phyloP scores from a whole-genome alignment of 2,888 invertebrate genomes.

The Xiphydria camelus region DNA sequence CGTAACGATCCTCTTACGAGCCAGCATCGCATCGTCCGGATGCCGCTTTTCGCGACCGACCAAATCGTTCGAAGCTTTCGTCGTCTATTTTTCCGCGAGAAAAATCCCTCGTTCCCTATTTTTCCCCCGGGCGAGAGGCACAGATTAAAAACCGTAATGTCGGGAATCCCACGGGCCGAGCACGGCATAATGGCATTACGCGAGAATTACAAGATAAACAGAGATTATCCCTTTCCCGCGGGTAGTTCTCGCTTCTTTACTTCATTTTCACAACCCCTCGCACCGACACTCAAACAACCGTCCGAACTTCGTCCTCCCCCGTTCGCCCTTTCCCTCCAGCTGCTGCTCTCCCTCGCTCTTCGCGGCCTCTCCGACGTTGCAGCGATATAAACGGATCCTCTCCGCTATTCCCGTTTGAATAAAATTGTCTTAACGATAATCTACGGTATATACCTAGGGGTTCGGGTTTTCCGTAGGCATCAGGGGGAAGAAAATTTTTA shows the following conservation, averaged over 20 bases:
- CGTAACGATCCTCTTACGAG: too few species aligned
- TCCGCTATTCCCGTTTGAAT: constrained; percentile 36
- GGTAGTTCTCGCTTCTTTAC: constrained; percentile 18
- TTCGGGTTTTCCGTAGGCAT: too few species aligned
- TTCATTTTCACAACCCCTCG: constrained; percentile 14
- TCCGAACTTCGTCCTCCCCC: not conserved
- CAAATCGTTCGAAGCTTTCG: too few species aligned
- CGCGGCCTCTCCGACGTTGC: constrained; percentile 19
- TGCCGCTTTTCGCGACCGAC: too few species aligned
- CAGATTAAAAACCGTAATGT: constrained; percentile 41
- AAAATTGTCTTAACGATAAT: constrained; percentile 46
- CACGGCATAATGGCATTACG: constrained; percentile 40
- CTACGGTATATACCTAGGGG: too few species aligned
- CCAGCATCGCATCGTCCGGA: too few species aligned
- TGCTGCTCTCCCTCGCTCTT: constrained; percentile 16
- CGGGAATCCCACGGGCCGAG: constrained; percentile 25
- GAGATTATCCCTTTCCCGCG: constrained; percentile 42
- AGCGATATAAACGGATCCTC: constrained; percentile 35
- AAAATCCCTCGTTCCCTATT: too few species aligned
- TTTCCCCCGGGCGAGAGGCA: constrained; percentile 24
- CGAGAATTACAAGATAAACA: constrained; percentile 45
- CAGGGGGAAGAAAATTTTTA: too few species aligned
- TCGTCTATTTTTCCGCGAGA: too few species aligned
- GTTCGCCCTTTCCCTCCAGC: not conserved
- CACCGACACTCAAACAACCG: constrained; percentile 9